Percentiles rank a stretch among this genome's conserved stretches.
These are phyloP conservation scores for Ferdinandea cuprea DNA, from an alignment of 2,888 invertebrate species.

Conservation along the genomic window DNA sequence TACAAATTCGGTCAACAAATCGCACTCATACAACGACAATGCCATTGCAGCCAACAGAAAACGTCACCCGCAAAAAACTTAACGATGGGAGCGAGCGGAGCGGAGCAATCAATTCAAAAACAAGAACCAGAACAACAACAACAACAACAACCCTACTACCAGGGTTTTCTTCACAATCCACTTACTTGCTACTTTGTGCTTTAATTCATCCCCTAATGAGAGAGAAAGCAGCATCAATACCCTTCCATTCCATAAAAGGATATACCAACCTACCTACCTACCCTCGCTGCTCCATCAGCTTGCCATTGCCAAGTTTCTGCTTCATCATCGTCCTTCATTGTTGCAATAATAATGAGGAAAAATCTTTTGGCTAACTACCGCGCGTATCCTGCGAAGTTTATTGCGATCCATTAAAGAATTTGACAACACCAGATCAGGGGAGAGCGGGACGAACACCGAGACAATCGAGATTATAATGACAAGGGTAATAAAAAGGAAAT, in stretches of 20 bases:
- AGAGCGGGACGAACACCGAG: slow-evolving; percentile 28
- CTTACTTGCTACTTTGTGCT: slow-evolving; percentile 70
- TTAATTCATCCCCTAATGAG: slow-evolving; percentile 73
- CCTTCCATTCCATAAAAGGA: slow-evolving; percentile 29
- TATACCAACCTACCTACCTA: too few species aligned
- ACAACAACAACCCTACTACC: slow-evolving; percentile 7
- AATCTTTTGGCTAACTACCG: slow-evolving; percentile 74
- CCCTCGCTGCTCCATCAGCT: slow-evolving; percentile 22
- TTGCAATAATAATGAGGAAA: slow-evolving; percentile 71
- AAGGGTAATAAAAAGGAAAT: slow-evolving; percentile 74
- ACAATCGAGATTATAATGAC: slow-evolving; percentile 74
- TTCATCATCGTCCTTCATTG: slow-evolving; percentile 61
- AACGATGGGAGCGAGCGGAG: too few species aligned
- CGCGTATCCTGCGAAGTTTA: slow-evolving; percentile 72
- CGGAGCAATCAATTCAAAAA: slow-evolving; percentile 52
- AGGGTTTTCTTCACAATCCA: slow-evolving; percentile 41
- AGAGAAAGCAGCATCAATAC: slow-evolving; percentile 27
- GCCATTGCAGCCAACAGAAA: slow-evolving; percentile 15
- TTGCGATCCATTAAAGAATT: slow-evolving; percentile 70
- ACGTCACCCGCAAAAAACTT: slow-evolving; percentile 31
- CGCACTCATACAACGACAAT: slow-evolving; percentile 45
- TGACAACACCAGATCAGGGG: slow-evolving; percentile 45
- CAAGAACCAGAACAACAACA: too few species aligned
- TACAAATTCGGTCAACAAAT: slow-evolving; percentile 56
- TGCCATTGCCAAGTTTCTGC: slow-evolving; percentile 16